Base-by-base conservation (phyloP, 1,140 invertebrate species). In the Whitmania pigra region DNA sequence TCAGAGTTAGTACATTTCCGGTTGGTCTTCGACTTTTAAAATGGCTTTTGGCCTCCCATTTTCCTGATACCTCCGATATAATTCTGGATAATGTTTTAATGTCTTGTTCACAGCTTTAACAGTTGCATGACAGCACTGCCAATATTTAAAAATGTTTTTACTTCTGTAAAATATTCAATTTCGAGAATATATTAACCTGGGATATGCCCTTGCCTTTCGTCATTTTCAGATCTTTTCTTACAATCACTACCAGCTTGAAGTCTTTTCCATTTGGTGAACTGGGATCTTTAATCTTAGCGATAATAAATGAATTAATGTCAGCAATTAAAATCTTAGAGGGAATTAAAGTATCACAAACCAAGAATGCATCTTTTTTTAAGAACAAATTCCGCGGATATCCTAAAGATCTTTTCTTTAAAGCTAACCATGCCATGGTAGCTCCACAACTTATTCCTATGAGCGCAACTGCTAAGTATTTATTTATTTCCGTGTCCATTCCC, bases 171-270 rank as follows among this genome's bases (percentile, higher is more conserved):
- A 27, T 49, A 31, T 49, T n/a, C 15, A 22, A 31, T 71, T 29
- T 71, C 72, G 0, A 13, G 69, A 36, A 66, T 66, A 20, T 49
- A 71, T 66, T 73, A 74, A 84, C 83, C 79, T 85, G 93, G 5
- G 92, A 90, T 40, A 90, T 92, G 63, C 92, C 87, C 85, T 95
- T 95, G 18, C 93, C 93, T 86, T 93, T 94, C 25, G 89, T 88
- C 93, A 96, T 96, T 80, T 90, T 89, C 0, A 96, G 83, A 79
- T 96, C 93, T 78, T 87, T 91, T 78, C 92, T 84, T 3, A 94
- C 89, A 31, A 94, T 88, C 66, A 96, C 80, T 1, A 94, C 89
- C 80, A 97, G 13, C 15, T 49, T 49, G 5, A 49, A 49, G 43
- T 49, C 43, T 49, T 49, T 49, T 49, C 43, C 43, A 49, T 11